These are phyloP conservation scores for Pao palembangensis DNA, from an alignment of 2,113 vertebrate genomes.

Conservation along the genomic window DNA sequence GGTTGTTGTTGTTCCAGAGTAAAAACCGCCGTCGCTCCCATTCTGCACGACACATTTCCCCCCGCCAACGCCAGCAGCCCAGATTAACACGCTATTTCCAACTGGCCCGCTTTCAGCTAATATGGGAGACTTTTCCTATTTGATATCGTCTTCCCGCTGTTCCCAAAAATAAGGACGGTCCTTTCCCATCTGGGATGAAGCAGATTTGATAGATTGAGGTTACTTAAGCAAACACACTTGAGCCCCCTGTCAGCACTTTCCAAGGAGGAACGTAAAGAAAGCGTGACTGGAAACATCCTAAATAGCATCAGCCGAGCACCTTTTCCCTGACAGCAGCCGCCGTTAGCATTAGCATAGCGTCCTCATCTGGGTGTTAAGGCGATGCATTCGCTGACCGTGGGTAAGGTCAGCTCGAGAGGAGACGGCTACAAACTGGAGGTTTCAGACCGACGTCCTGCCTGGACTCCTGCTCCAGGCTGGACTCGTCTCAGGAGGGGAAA, in stretches of 20 bases:
- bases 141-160: not conserved
- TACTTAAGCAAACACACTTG: not conserved
- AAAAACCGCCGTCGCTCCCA: not conserved
- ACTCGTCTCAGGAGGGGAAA: not conserved
- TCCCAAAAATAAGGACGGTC: not conserved
- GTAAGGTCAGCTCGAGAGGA: too few relatives aligned
- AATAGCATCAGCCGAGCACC: too few relatives aligned
- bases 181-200: not conserved
- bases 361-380: too few relatives aligned
- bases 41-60: not conserved
- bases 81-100: too few relatives aligned
- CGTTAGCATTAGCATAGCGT: too few relatives aligned
- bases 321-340: too few relatives aligned
- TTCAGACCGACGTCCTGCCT: too few relatives aligned
- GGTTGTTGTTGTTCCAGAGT: not conserved
- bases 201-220: not conserved
- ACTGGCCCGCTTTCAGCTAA: not conserved
- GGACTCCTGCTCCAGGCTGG: too few relatives aligned
- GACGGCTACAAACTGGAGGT: too few relatives aligned
- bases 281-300: too few relatives aligned
- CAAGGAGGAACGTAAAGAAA: too few relatives aligned
- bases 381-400: too few relatives aligned
- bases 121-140: not conserved
- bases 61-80: not conserved
- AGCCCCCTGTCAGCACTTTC: not conserved